Evolutionary conservation across 37 sponge, comb jelly and placozoan genomes (phyloP), one percentile per base, ranked within the genome.

Genomic region (Mnemiopsis leidyi): DNA sequence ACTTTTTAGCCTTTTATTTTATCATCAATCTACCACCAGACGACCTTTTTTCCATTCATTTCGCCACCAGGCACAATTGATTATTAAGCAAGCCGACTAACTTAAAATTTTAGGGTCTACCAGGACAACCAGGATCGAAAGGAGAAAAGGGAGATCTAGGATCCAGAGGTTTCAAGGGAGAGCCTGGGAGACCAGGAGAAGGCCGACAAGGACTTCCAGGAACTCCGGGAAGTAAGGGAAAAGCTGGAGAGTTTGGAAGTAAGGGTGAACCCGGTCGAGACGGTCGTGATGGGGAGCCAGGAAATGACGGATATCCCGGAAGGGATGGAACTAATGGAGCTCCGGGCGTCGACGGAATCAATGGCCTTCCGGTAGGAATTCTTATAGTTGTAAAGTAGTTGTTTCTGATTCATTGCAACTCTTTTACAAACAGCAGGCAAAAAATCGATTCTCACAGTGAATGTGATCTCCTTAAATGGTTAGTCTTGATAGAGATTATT

Each of bases 91-190:
- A n/a, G n/a, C n/a, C n/a, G n/a, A n/a, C n/a, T n/a, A n/a, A n/a
- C n/a, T n/a, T n/a, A n/a, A n/a, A n/a, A n/a, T 0, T 26, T 23
- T 29, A 29, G 68, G 93, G 40, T 3, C 0, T 0, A 23, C 36
- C 75, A 68, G 93, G 48, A 24, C 33, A 77, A 32, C 82, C 36
- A 23, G 93, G 68, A 92, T 1, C 23, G 37, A 36, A 92, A 68
- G 93, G 71, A n/a, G 24, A 23, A 16, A 29, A 85, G 24, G 35
- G 90, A 69, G 2, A 3, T 28, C 73, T 28, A 69, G 73, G 73
- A 85, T 61, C 61, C 7, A 0, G 7, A 3, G 90, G 90, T 24
- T 35, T 39, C 25, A 35, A 35, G 0, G 90, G 90, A 23, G 20
- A 31, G 18, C 35, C 9, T 18, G 79, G 79, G 33, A 26, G 18